Base-by-base conservation (phyloP, 2,888 invertebrate genomes). In the Lasioglossum oenotherae region DNA sequence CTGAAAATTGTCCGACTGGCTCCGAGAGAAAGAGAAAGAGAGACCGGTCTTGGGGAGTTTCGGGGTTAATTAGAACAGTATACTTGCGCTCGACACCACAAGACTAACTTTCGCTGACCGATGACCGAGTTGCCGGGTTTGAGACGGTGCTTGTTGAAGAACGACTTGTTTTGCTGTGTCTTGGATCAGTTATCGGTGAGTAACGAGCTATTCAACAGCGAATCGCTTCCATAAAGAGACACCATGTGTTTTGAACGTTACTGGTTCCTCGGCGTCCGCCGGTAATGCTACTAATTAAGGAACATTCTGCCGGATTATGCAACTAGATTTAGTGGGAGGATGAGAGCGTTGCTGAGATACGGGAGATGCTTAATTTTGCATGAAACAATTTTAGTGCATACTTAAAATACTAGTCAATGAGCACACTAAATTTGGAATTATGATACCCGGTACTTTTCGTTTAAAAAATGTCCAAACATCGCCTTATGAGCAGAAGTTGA, bases 31-130 rank as follows among this genome's bases (percentile, higher is more conserved):
- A 53, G 53, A 60, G 60, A 31, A 31, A 31, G 31, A 60, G 12
- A 60, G 27, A 27, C 27, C 14, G 16, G 60, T 60, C 60, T 60
- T 60, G 14, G 60, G 1, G 60, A 60, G 60, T 27, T 60, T 60
- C 60, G 14, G 5, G 60, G 60, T 74, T 74, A 46, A 53, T 53
- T 60, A 60, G 60, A 60, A 60, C 27, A 27, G 46, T 74, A 38
- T 53, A 60, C 27, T 60, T 60, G 60, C 60, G 27, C 60, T 60
- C 60, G 60, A 27, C 60, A 60, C 60, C 60, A 27, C 60, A 60
- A 60, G 67, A 75, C 44, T 31, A 78, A 81, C 71, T 71, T 78
- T 72, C 44, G 38, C 46, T 49, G 53, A 82, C 44, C 80, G 73
- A 74, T 35, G 49, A 67, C 64, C 71, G 16, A 57, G 60, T n/a